Evolutionary conservation across 2,113 vertebrate species (phyloP).

Genomic region (Pollimyrus isidori): DNA sequence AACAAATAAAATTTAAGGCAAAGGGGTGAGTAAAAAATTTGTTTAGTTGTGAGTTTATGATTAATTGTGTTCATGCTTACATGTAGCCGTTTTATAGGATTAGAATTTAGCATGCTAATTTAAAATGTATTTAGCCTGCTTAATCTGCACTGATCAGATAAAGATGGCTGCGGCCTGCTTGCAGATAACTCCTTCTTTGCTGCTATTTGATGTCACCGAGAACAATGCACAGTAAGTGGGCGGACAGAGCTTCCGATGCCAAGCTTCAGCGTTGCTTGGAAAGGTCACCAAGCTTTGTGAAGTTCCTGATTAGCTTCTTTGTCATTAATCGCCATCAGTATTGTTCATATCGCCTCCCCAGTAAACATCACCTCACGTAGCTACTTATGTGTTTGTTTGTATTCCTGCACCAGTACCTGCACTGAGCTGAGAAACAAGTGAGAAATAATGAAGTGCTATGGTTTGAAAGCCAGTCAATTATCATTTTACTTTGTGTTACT

Average conservation of each 20-base stretch:
- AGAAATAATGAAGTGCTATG: neutral
- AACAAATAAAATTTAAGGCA: neutral
- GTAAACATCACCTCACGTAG: neutral
- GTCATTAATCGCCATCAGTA: neutral
- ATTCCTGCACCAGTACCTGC: neutral
- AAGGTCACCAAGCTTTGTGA: neutral
- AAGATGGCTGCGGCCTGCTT: neutral
- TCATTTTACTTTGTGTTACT: neutral
- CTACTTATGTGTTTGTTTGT: neutral
- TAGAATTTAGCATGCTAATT: constrained; percentile 26
- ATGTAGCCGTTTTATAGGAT: constrained; percentile 20
- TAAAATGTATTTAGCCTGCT: constrained; percentile 10
- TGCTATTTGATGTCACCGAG: neutral
- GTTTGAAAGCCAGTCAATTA: neutral
- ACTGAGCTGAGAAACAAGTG: neutral
- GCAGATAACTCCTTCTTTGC: neutral
- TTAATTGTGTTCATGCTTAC: neutral
- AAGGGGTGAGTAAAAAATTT: constrained; percentile 4
- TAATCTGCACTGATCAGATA: constrained; percentile 13
- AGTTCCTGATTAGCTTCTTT: neutral
- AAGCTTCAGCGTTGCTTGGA: neutral
- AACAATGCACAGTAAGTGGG: neutral
- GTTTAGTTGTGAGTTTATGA: neutral
- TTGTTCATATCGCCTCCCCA: neutral
- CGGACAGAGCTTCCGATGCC: neutral